These are phyloP conservation scores for Sitophilus oryzae DNA, from an alignment of 1,140 invertebrate genomes.

Conservation along the genomic window DNA sequence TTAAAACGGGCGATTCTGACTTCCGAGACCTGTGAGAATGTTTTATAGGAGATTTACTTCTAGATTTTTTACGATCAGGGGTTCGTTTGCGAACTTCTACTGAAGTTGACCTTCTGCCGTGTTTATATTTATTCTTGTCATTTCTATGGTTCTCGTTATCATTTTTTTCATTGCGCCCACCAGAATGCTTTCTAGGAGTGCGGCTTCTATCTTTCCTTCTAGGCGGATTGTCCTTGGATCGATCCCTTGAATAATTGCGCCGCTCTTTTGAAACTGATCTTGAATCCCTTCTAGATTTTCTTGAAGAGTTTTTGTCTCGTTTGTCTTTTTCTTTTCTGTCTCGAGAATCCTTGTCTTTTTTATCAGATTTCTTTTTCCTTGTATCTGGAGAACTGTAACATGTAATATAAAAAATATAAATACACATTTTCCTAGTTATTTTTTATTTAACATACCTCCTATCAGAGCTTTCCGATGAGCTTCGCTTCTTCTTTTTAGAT, in stretches of 20 bases:
- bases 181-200: constrained; percentile 16
- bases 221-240: not conserved
- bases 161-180: constrained; percentile 14
- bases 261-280: constrained; percentile 2
- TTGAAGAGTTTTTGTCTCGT: constrained; percentile 6
- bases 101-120: constrained; percentile 15
- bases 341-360: constrained; percentile 4
- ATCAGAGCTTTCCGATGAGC: not conserved
- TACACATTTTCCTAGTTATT: not conserved
- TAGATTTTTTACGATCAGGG: constrained; percentile 15
- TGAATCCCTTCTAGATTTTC: constrained; percentile 2
- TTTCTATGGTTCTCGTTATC: not conserved
- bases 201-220: constrained; percentile 4
- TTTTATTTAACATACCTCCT: not conserved
- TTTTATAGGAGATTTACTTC: constrained; percentile 10
- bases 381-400: constrained; percentile 33
- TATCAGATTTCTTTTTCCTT: constrained; percentile 22
- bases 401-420: not conserved
- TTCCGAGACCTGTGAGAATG: constrained; percentile 16
- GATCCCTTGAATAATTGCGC: not conserved
- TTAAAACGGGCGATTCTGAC: not conserved
- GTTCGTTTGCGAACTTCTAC: constrained; percentile 9
- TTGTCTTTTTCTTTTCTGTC: constrained; percentile 21
- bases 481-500: not conserved
- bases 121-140: constrained; percentile 15